Conservation (phyloP, 2,888 invertebrate species). For the Trissonchulus sp. region DNA sequence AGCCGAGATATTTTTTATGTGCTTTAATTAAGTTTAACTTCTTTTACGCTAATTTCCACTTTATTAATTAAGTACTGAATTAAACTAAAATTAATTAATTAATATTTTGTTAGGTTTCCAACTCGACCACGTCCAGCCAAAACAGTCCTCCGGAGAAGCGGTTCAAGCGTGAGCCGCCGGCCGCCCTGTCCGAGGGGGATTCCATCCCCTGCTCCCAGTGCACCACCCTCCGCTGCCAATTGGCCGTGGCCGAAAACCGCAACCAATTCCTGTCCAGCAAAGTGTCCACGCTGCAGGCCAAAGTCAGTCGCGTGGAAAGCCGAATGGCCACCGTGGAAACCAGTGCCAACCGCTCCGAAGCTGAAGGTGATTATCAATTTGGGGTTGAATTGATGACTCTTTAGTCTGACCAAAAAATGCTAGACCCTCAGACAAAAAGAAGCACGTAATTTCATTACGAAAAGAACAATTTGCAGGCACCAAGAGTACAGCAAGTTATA, state of each 20-base stretch:
- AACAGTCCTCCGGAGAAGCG: conserved; percentile 9
- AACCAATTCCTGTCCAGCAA: conserved; percentile 30
- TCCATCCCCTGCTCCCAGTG: conserved; percentile 15
- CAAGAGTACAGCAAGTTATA: too few species aligned
- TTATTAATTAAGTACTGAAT: too few species aligned
- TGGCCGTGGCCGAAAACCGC: conserved; percentile 31
- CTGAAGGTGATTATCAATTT: conserved; percentile 17
- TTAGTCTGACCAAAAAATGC: too few species aligned
- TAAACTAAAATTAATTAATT: too few species aligned
- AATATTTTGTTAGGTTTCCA: conserved; percentile 19
- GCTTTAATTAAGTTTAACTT: too few species aligned
- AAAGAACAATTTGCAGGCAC: too few species aligned
- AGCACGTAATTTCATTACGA: too few species aligned
- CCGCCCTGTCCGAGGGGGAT: background rate
- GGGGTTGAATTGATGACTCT: too few species aligned
- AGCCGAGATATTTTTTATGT: too few species aligned
- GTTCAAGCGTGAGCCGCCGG: background rate
- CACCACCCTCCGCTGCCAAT: conserved; percentile 14
- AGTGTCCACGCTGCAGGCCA: conserved; percentile 24
- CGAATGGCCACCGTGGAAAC: conserved; percentile 29
- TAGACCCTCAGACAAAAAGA: too few species aligned
- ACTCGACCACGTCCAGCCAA: conserved; percentile 13
- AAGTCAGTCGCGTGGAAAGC: conserved; percentile 31
- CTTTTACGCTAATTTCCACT: too few species aligned
- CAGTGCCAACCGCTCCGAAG: conserved; percentile 28